Base-by-base conservation (phyloP, 1,140 invertebrate genomes). In the Drosophila kurseongensis region DNA sequence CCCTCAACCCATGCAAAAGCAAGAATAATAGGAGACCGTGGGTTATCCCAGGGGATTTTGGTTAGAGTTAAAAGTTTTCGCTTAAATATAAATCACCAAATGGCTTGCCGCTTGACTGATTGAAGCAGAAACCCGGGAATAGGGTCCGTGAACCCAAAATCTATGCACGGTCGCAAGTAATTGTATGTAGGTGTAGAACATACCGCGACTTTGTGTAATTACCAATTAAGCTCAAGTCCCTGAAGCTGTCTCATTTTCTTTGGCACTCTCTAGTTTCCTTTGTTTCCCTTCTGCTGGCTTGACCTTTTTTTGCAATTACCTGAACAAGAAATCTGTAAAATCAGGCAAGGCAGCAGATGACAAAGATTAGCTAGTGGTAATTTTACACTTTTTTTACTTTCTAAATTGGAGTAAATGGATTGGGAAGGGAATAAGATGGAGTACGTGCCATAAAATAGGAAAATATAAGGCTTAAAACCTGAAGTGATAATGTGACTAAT, bases 31-130 rank as follows among this genome's bases (percentile, higher is more conserved):
- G 45, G 38, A 75, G 44, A 47, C 59, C 57, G 58, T 42, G 59
- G 55, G 48, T 62, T 50, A 61, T 52, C 79, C 75, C 52, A 45
- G 50, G 83, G 83, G 82, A 86, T 88, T 85, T 79, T 41, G 84
- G 79, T 86, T 86, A 83, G 82, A 88, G 83, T 88, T 89, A 89
- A 88, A 88, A 88, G 84, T 88, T 88, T 88, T 65, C 54, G 83
- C 79, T 88, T 79, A 89, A 88, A 89, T 89, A 88, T 88, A 88
- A 88, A 88, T 88, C 83, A 88, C 66, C 84, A 69, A 48, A 77
- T 88, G 60, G 65, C 80, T 88, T 86, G 48, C 36, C 67, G 73
- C 65, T 75, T 68, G 79, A 83, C 82, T 85, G 82, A 76, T 71
- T 81, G 59, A 78, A 68, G 59, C 16, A 47, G 42, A 67, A 58